These are phyloP conservation scores for Bembecia ichneumoniformis DNA, from an alignment of 2,888 invertebrate species.

Conservation along the genomic window DNA sequence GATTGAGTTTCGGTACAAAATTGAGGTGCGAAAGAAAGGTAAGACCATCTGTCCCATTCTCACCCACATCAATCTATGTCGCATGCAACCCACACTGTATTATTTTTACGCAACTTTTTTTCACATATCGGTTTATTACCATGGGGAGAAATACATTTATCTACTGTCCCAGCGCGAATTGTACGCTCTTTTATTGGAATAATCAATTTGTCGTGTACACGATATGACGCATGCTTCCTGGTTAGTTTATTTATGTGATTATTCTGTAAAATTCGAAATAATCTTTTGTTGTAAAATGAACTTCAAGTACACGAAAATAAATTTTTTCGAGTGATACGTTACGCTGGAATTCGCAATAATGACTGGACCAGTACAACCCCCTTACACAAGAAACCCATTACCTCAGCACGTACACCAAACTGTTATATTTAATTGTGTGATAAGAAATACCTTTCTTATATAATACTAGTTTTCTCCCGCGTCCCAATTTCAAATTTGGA, in stretches of 20 bases:
- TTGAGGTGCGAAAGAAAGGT: constrained; percentile 8
- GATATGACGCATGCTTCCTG: constrained; percentile 2
- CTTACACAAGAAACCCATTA: too few species aligned
- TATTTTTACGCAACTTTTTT: constrained; percentile 25
- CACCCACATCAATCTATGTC: constrained; percentile 36
- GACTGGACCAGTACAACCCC: too few species aligned
- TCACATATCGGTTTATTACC: constrained; percentile 22
- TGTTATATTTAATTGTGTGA: too few species aligned
- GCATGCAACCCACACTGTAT: constrained; percentile 26
- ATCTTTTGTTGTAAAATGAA: too few species aligned
- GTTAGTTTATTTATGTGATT: neutral
- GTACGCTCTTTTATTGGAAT: constrained; percentile 18
- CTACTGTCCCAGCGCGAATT: constrained; percentile 18
- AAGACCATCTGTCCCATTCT: constrained; percentile 11
- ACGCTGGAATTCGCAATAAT: too few species aligned
- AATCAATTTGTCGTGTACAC: constrained; percentile 16
- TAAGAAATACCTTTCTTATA: too few species aligned
- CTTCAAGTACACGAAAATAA: too few species aligned
- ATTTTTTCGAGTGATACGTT: too few species aligned
- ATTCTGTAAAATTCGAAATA: neutral
- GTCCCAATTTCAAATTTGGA: too few species aligned
- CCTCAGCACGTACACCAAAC: too few species aligned
- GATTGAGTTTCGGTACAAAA: neutral
- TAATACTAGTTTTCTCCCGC: too few species aligned
- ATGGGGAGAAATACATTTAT: constrained; percentile 22